phyloP scores from a whole-genome alignment of 2,888 invertebrate genomes.

The Clivina fossor region DNA sequence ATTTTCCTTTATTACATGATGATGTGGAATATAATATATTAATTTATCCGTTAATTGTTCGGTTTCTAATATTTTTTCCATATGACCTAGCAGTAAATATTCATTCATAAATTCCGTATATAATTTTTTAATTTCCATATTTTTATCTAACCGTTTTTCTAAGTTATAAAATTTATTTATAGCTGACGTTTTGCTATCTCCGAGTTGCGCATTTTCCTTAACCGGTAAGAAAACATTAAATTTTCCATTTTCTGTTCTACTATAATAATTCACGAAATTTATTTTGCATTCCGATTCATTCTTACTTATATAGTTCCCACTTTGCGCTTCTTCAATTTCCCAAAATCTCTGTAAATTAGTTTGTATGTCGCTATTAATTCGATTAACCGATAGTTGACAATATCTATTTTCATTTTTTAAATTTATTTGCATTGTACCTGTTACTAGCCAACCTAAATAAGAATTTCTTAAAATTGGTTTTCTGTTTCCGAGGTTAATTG shows the following conservation, averaged over 20 bases:
- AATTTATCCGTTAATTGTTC: slow-evolving; percentile 1
- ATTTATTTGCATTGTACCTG: slow-evolving; percentile 16
- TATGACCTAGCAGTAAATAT: slow-evolving; percentile 38
- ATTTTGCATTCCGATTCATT: slow-evolving; percentile 40
- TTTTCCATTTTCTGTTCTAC: slow-evolving; percentile 37
- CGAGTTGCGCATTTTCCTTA: slow-evolving; percentile 35
- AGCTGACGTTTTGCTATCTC: slow-evolving; percentile 40
- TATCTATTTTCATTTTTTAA: neutral
- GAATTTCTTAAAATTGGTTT: slow-evolving; percentile 2
- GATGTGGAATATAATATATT: slow-evolving; percentile 34
- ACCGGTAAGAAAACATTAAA: slow-evolving; percentile 42
- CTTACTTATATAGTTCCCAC: slow-evolving; percentile 19
- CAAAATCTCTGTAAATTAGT: slow-evolving; percentile 12
- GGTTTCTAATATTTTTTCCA: slow-evolving; percentile 21
- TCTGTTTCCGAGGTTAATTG: slow-evolving; percentile 12
- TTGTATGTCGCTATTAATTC: neutral
- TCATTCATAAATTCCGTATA: slow-evolving; percentile 37
- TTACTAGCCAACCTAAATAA: slow-evolving; percentile 35
- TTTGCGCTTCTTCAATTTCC: slow-evolving; percentile 41
- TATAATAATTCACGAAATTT: slow-evolving; percentile 38
- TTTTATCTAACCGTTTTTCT: slow-evolving; percentile 38
- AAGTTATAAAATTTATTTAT: slow-evolving; percentile 39
- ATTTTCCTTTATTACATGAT: slow-evolving; percentile 37
- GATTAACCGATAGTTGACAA: slow-evolving; percentile 2
- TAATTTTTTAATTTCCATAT: slow-evolving; percentile 37